Base-by-base conservation (phyloP, 2,888 invertebrate genomes). In the Carcina quercana region DNA sequence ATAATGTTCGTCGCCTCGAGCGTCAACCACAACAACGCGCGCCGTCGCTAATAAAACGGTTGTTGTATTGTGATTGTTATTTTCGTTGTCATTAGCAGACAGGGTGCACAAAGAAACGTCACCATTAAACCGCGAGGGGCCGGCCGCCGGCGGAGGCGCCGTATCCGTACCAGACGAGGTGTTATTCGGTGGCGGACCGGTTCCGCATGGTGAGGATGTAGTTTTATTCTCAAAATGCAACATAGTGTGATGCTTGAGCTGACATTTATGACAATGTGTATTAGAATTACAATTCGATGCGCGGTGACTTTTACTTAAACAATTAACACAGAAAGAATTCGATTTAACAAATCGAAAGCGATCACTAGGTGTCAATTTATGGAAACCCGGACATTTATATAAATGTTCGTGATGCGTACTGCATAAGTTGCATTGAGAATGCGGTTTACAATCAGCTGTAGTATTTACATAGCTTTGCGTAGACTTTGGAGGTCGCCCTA, bases 331-430 rank as follows among this genome's bases (percentile, higher is more conserved):
- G 2, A 21, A 25, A 13, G 29, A 27, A 2, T 13, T 7, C 5
- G 21, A 19, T 15, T 37, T 37, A 5, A 37, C 34, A 14, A 11
- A 28, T 11, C 30, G 30, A 25, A 28, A 37, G 1, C 37, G 24
- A 5, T 37, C 31, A 8, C 13, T 5, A 6, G 37, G 37, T 1
- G 30, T 19, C 27, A 37, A 14, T 10, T 30, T 30, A 30, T 25
- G 15, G 30, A 37, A 34, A 2, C 28, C 24, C 10, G 26, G 4
- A 29, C 37, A 37, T 21, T 32, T 34, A 31, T 27, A 34, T 21
- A 34, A 27, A 27, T 38, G 32, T 10, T 32, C 24, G 24, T 35
- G 35, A 7, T 25, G 30, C 22, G 27, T 12, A 15, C 30, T 33
- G 19, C 13, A 24, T n/a, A 25, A 33, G 5, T 28, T 15, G 8